Conservation (phyloP, 2,797 vertebrate genomes). For the Remorina albescens region DNA sequence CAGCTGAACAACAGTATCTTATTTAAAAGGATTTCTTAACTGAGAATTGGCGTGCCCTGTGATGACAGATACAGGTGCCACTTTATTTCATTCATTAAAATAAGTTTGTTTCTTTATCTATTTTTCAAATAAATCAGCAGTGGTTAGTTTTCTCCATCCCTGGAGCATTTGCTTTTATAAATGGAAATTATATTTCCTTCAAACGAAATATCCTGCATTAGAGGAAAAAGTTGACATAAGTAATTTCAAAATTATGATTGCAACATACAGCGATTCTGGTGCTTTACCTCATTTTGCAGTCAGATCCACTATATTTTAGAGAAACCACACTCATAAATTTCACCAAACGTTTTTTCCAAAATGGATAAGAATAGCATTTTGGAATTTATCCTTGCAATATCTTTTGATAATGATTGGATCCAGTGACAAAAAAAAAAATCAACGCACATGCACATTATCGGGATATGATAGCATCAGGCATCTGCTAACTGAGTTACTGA, state of each 20-base stretch:
- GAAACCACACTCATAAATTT: conserved; percentile 33
- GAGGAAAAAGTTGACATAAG: conserved; percentile 9
- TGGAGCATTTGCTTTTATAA: not conserved
- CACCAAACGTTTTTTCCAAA: conserved; percentile 21
- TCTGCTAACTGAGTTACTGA: conserved; percentile 43
- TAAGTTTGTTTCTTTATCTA: conserved; percentile 7
- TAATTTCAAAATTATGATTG: conserved; percentile 16
- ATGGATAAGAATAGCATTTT: conserved; percentile 24
- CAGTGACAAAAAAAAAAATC: conserved; percentile 8
- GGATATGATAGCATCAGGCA: conserved; percentile 40
- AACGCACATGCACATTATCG: conserved; percentile 38
- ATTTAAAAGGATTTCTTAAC: conserved; percentile 23
- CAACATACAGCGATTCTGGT: conserved; percentile 20
- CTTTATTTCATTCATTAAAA: conserved; percentile 27
- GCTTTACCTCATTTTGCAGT: conserved; percentile 29
- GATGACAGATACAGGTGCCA: conserved; percentile 33
- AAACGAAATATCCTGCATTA: conserved; percentile 18
- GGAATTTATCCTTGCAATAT: conserved; percentile 22
- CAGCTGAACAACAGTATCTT: conserved; percentile 9
- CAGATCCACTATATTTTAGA: conserved; percentile 28
- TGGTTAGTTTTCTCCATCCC: not conserved
- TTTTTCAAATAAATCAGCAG: conserved; percentile 20
- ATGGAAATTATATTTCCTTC: conserved; percentile 27
- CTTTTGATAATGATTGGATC: conserved; percentile 30
- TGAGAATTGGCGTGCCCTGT: conserved; percentile 4